Conservation (phyloP, 2,888 invertebrate genomes). For the Thecophora atra region DNA sequence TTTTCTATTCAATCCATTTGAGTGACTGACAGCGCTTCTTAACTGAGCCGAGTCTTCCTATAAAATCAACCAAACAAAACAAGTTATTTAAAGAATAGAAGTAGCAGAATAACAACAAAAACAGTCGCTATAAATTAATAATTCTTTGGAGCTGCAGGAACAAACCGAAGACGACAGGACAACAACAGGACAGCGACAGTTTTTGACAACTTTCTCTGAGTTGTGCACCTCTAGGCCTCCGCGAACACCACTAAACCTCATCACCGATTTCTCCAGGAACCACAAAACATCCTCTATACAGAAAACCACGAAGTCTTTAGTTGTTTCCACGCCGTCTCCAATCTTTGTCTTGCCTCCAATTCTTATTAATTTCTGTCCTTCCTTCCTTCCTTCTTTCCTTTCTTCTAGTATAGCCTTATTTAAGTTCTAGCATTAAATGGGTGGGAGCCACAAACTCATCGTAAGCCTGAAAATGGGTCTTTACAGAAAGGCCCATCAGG, state of each 20-base stretch:
- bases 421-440: neutral
- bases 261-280: neutral
- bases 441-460: neutral
- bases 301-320: neutral
- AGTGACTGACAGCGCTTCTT: neutral
- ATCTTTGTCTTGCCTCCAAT: neutral
- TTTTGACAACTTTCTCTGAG: slow-evolving; percentile 34
- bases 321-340: neutral
- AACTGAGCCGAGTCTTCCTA: neutral
- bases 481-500: neutral
- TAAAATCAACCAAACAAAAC: neutral
- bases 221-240: neutral
- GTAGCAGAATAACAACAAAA: neutral
- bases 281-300: neutral
- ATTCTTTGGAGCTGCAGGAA: neutral
- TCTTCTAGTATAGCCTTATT: neutral
- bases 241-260: neutral
- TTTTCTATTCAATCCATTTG: neutral
- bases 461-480: neutral
- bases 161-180: neutral
- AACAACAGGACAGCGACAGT: slow-evolving; percentile 33
- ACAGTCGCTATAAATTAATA: neutral
- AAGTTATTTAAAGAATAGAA: neutral
- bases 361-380: slow-evolving; percentile 11
- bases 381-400: neutral